Conservation (phyloP, 2,888 invertebrate genomes). For the Drosophila ustulata region DNA sequence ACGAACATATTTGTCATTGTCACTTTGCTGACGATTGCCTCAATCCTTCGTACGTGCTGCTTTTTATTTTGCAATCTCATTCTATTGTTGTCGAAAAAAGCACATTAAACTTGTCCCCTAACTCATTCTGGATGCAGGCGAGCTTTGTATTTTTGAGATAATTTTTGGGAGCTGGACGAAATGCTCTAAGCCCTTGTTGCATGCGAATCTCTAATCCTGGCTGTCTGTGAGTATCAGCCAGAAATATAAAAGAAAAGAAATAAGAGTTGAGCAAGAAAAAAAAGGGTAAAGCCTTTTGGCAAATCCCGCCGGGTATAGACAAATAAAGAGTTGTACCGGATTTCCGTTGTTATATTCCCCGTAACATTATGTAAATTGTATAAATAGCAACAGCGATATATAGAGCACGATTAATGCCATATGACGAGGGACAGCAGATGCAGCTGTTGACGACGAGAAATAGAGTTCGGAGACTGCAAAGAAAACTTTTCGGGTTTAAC, state of each 20-base stretch:
- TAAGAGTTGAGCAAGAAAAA: background rate
- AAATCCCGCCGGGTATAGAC: slow-evolving; percentile 1
- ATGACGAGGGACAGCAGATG: slow-evolving; percentile 19
- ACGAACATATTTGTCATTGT: background rate
- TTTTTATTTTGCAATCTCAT: background rate
- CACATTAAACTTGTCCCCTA: background rate
- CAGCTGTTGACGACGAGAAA: slow-evolving; percentile 35
- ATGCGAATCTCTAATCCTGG: slow-evolving; percentile 6
- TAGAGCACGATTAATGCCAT: slow-evolving; percentile 1
- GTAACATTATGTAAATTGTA: slow-evolving; percentile 6
- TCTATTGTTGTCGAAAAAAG: background rate
- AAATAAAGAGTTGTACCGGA: slow-evolving; percentile 14
- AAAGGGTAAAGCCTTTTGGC: slow-evolving; percentile 3
- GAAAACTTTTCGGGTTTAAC: slow-evolving; percentile 39
- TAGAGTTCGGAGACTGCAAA: slow-evolving; percentile 6
- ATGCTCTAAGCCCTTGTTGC: background rate
- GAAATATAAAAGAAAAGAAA: background rate
- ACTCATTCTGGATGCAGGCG: background rate
- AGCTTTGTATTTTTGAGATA: background rate
- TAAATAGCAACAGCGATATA: background rate
- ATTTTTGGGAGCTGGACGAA: background rate
- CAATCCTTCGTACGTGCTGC: background rate
- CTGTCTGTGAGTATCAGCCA: background rate
- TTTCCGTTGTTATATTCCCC: slow-evolving; percentile 7
- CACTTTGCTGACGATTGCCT: background rate